Percentiles rank a stretch among this genome's conserved stretches.
These are phyloP conservation scores for Bubo bubo DNA, from an alignment of 2,113 vertebrate genomes.

Conservation along the genomic window DNA sequence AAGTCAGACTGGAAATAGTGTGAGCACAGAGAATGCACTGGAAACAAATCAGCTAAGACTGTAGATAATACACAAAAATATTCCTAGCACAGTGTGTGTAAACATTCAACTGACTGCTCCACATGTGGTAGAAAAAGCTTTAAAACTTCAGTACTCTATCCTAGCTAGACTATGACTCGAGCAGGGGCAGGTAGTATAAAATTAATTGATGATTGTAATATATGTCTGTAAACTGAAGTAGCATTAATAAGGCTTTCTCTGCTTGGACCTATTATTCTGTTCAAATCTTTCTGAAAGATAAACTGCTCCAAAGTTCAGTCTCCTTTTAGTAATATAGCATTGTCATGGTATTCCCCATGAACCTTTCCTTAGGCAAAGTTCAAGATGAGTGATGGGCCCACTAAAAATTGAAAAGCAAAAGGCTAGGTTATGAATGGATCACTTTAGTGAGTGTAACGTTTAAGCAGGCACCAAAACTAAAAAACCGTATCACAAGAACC, in stretches of 20 bases:
- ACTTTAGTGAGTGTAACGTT: conserved; percentile 8
- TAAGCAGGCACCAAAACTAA: conserved; percentile 11
- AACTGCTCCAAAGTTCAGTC: conserved; percentile 38
- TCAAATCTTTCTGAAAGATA: conserved; percentile 59
- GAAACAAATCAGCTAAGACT: not conserved
- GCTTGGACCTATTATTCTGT: conserved; percentile 7
- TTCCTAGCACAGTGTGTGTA: not conserved
- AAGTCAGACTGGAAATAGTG: not conserved
- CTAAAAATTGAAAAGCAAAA: conserved; percentile 54
- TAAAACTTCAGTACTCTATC: not conserved
- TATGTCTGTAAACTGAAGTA: not conserved
- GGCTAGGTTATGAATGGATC: not conserved
- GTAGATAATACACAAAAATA: not conserved
- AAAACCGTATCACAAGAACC: not conserved
- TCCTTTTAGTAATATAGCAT: conserved; percentile 46
- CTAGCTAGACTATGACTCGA: not conserved
- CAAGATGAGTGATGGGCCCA: conserved; percentile 30
- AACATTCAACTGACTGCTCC: not conserved
- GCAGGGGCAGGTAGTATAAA: not conserved
- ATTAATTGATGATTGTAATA: conserved; percentile 1
- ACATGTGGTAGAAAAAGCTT: not conserved
- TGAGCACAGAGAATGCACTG: not conserved
- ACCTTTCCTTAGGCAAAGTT: conserved; percentile 44
- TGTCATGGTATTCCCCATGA: conserved; percentile 17
- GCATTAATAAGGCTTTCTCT: conserved; percentile 44